These are phyloP conservation scores for Colletes latitarsis DNA, from an alignment of 1,140 invertebrate genomes.

Conservation along the genomic window DNA sequence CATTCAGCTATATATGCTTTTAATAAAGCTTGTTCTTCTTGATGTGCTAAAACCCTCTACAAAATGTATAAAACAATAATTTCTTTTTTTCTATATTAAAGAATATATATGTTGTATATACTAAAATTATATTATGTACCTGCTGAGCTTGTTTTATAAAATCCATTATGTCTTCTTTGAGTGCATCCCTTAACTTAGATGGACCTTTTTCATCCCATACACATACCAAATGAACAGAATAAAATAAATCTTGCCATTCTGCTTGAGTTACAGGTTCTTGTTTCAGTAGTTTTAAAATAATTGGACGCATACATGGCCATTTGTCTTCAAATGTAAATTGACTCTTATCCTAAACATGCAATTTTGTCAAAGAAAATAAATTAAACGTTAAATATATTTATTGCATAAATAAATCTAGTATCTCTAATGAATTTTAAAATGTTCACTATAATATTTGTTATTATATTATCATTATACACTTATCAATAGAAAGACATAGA, in stretches of 20 bases:
- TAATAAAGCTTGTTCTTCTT: constrained; percentile 96
- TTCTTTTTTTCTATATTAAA: neutral
- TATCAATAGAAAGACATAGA: neutral
- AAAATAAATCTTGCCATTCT: constrained; percentile 99
- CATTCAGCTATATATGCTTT: constrained; percentile 98
- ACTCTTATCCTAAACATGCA: constrained; percentile 68
- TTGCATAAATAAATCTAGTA: neutral
- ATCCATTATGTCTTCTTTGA: constrained; percentile 96
- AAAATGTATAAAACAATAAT: constrained; percentile 42
- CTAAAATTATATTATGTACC: constrained; percentile 76
- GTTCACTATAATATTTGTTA: neutral
- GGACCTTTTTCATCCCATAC: constrained; percentile 98
- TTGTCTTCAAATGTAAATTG: constrained; percentile 94
- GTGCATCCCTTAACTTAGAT: constrained; percentile 91
- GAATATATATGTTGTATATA: neutral
- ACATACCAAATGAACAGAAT: constrained; percentile 96
- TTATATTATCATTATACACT: neutral
- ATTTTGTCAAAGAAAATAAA: neutral
- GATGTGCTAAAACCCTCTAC: constrained; percentile 91
- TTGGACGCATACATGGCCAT: constrained; percentile 97
- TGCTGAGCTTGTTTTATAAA: constrained; percentile 97
- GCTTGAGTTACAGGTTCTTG: constrained; percentile 95
- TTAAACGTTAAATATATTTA: neutral
- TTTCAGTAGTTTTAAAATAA: constrained; percentile 94
- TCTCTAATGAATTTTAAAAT: constrained; percentile 3